These are phyloP conservation scores for Cyprinodon brontotheroides DNA, from an alignment of 2,113 vertebrate species.

Conservation along the genomic window DNA sequence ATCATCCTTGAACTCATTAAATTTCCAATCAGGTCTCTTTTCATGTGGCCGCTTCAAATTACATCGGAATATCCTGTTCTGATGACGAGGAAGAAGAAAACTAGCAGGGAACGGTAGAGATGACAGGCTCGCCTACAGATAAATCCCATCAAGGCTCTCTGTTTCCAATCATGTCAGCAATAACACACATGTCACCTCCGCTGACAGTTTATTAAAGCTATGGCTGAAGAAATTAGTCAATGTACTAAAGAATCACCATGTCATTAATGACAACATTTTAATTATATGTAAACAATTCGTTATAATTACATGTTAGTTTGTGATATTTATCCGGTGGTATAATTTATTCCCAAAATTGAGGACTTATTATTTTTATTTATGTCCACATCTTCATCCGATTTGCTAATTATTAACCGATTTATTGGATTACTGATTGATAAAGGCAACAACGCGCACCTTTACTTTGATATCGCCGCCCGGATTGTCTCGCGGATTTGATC, in stretches of 20 bases:
- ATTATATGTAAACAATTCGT: neutral
- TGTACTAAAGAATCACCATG: slow-evolving; percentile 7
- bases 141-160: slow-evolving; percentile 74
- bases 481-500: slow-evolving; percentile 76
- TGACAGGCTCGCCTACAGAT: slow-evolving; percentile 75
- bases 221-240: slow-evolving; percentile 34
- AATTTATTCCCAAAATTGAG: no score
- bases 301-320: neutral
- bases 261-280: neutral
- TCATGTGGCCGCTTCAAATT: neutral
- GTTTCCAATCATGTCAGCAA: slow-evolving; percentile 75
- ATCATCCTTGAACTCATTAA: no score
- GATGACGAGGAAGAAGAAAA: no score
- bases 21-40: neutral
- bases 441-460: slow-evolving; percentile 50
- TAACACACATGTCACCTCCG: slow-evolving; percentile 73
- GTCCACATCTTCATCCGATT: neutral
- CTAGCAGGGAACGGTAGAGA: slow-evolving; percentile 29
- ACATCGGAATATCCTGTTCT: no score
- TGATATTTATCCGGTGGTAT: neutral
- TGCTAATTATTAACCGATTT: slow-evolving; percentile 11
- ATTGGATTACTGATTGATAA: slow-evolving; percentile 32
- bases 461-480: slow-evolving; percentile 73
- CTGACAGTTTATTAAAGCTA: slow-evolving; percentile 74
- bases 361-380: neutral